Base-by-base conservation (phyloP, 2,888 invertebrate species). In the Podabrus alpinus region DNA sequence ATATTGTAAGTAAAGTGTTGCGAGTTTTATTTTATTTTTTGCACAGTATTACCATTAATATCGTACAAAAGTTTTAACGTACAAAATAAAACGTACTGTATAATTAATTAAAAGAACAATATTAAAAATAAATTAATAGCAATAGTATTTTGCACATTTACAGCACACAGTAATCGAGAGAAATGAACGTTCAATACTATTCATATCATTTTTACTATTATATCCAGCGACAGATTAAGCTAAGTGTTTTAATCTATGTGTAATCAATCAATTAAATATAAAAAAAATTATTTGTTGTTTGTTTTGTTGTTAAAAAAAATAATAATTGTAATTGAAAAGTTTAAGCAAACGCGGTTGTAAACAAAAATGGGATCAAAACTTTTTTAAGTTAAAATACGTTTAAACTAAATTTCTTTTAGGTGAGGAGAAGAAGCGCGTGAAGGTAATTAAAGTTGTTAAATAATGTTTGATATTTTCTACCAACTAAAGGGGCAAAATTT, bases 201-300 rank as follows among this genome's bases (percentile, higher is more conserved):
- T 72, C 75, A 75, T 75, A 75, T 75, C 75, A 75, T 72, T 75
- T 75, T 75, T 45, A 45, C 45, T 45, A 75, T 61, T 75, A 75
- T 75, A 75, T 69, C 69, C 29, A 61, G 72, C 72, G 59, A 72
- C 69, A 72, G 72, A 67, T 73, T 69, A 69, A 69, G 66, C 64
- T 75, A 72, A 75, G 71, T 61, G 67, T 74, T 71, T 75, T 75
- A 75, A 69, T 72, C 69, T 75, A 66, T 75, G 29, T 29, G 25
- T 29, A 75, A 70, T 66, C 62, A 60, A 72, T 59, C 72, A 72
- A 71, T 67, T 74, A 68, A 29, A 59, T 45, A 64, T 64, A 70
- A 71, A 66, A 66, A 45, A 66, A 71, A 61, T 71, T 29, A 67
- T 29, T 29, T 29, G 67, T 24, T 19, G 64, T 45, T 59, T 25